Percentiles rank a stretch among this genome's conserved stretches.
Evolutionary conservation across 2,113 vertebrate genomes (phyloP).

Genomic region (Labeo catla): DNA sequence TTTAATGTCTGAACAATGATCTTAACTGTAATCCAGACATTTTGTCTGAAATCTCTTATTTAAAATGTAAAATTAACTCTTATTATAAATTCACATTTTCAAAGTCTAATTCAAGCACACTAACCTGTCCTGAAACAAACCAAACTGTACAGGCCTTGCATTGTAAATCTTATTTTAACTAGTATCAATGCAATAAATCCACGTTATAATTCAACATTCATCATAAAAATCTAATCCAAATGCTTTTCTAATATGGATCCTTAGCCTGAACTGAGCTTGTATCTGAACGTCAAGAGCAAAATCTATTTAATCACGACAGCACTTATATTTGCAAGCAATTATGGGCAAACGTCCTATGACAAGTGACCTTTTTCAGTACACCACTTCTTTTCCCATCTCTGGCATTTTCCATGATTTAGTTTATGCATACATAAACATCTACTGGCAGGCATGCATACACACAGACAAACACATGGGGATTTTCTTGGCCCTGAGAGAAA

Average conservation of each 20-base stretch:
- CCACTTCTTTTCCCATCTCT: not conserved
- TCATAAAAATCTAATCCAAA: not conserved
- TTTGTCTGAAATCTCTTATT: not conserved
- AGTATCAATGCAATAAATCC: not conserved
- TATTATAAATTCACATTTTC: no score
- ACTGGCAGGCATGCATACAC: slow-evolving; percentile 29
- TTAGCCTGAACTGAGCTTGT: not conserved
- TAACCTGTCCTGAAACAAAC: not conserved
- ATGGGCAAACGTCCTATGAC: not conserved
- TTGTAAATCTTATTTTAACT: not conserved
- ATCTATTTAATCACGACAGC: not conserved
- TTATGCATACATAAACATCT: slow-evolving; percentile 6
- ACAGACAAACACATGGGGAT: slow-evolving; percentile 25
- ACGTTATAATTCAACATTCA: not conserved
- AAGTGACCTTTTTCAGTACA: not conserved
- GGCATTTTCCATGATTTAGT: not conserved
- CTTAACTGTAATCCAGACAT: not conserved
- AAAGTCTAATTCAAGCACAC: not conserved
- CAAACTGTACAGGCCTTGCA: not conserved
- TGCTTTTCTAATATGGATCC: not conserved
- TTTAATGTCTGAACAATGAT: not conserved
- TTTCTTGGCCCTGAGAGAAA: slow-evolving; percentile 2
- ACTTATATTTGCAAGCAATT: not conserved
- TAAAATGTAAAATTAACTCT: no score
- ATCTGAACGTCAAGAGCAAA: not conserved